Evolutionary conservation across 2,888 invertebrate genomes (phyloP), one percentile per base, ranked within the genome.

Genomic region (Capitulum mitella): DNA sequence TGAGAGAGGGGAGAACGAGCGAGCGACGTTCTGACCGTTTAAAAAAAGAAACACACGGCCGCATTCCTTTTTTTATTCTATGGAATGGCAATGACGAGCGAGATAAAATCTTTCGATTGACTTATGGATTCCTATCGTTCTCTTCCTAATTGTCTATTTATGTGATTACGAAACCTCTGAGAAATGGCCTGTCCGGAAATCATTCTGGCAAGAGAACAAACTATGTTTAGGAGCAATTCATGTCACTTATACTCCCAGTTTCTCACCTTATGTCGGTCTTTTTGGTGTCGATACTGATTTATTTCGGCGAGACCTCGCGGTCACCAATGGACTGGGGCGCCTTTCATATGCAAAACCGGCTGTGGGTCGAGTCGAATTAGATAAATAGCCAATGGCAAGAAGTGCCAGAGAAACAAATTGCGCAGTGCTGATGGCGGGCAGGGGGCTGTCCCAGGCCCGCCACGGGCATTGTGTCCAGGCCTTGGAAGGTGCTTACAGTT

Each of bases 271-370:
- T 16, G 61, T 2, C 61, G 61, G n/a, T 16, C 61, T 32, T 61
- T 61, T 61, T 29, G 61, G 32, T 32, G 61, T 61, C 61, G 61
- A 61, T 61, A 61, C 12, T 61, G 61, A 61, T 61, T 61, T 61
- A 61, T 61, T 3, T 32, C 14, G 32, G 61, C 61, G 32, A 1
- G 61, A 61, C 61, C 61, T 32, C 32, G 61, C 61, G 61, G 61
- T 61, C 61, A 32, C 32, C 32, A 29, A 61, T 16, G 6, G 29
- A 14, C 32, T 3, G 6, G 32, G 32, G 12, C 29, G 29, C 61
- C 58, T 61, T 61, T 61, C 61, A 61, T 61, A 61, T 61, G 61
- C 16, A 61, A 61, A 61, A 32, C 61, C 14, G 12, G 3, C 61
- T 12, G 32, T 16, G 61, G 0, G n/a, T 32, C 61, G 61, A 61